Evolutionary conservation across 2,113 vertebrate genomes (phyloP), one percentile per base, ranked within the genome.

Genomic region (Zeus faber): DNA sequence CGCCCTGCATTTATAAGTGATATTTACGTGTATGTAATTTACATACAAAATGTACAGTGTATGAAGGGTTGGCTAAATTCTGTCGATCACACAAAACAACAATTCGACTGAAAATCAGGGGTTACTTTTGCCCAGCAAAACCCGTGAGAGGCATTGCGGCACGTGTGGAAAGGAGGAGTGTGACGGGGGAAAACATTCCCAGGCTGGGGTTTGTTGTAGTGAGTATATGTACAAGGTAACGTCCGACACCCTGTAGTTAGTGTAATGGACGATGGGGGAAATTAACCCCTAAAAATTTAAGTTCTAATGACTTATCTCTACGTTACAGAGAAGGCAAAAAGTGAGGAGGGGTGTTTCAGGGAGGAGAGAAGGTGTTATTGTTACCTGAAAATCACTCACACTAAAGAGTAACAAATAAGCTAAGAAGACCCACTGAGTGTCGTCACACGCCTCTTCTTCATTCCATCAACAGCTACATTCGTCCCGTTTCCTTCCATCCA

Each of bases 31-130:
- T 69, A 61, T 62, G 67, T 4, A 29, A 71, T 52, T 74, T 70
- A 66, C 72, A 69, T 67, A 72, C 31, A 70, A 77, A 74, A 73
- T 58, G 63, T 83, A 86, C 84, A 84, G 79, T 86, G 81, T 81
- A 65, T 67, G 61, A 65, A 64, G 4, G 55, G 61, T 24, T 0
- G 40, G 73, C 68, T 55, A 48, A 65, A 52, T 56, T 56, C 68
- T 22, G 49, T 51, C 33, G 63, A 54, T 72, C 9, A 16, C 60
- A 67, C 71, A 37, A 70, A 29, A 74, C 50, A 24, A 62, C 72
- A 68, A 65, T 64, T 61, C 0, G n/a, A 58, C 54, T 71, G 66
- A 64, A 54, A 73, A 73, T 53, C 24, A 65, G 67, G 65, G 47
- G 16, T 57, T 48, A 54, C 65, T 49, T 69, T 57, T 62, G 60